A percentile compares a stretch with the other conserved stretches of the same genome.
phyloP scores from a whole-genome alignment of 2,888 invertebrate genomes.

The Byasa hedistus region DNA sequence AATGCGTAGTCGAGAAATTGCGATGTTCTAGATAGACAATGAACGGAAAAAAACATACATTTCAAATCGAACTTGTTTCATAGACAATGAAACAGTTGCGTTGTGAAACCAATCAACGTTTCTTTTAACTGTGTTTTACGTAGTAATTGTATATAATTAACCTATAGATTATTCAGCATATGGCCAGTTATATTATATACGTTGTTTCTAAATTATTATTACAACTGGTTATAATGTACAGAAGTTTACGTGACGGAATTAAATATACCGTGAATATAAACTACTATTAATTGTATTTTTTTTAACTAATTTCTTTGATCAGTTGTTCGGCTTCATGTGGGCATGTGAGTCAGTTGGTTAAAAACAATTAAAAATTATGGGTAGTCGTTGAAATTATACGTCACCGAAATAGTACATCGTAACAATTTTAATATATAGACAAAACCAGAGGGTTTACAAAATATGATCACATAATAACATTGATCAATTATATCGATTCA shows the following conservation, averaged over 20 bases:
- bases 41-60: slow-evolving; percentile 14
- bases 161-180: too few species aligned
- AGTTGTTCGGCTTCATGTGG: background rate
- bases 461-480: too few species aligned
- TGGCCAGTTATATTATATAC: too few species aligned
- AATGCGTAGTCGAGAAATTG: slow-evolving; percentile 20
- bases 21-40: slow-evolving; percentile 19
- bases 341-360: background rate
- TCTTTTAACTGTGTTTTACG: background rate
- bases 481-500: background rate
- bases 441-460: too few species aligned
- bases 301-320: background rate
- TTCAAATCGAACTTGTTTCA: slow-evolving; percentile 20
- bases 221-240: too few species aligned
- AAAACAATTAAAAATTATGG: background rate
- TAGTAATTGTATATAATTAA: background rate
- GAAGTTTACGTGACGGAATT: too few species aligned
- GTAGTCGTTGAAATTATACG: background rate
- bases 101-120: slow-evolving; percentile 11
- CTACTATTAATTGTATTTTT: background rate
- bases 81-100: slow-evolving; percentile 21
- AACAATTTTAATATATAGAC: too few species aligned
- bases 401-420: too few species aligned
- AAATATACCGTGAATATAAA: background rate
- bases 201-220: too few species aligned